phyloP scores from a whole-genome alignment of 1,140 invertebrate species.

The Pteromalus puparum region DNA sequence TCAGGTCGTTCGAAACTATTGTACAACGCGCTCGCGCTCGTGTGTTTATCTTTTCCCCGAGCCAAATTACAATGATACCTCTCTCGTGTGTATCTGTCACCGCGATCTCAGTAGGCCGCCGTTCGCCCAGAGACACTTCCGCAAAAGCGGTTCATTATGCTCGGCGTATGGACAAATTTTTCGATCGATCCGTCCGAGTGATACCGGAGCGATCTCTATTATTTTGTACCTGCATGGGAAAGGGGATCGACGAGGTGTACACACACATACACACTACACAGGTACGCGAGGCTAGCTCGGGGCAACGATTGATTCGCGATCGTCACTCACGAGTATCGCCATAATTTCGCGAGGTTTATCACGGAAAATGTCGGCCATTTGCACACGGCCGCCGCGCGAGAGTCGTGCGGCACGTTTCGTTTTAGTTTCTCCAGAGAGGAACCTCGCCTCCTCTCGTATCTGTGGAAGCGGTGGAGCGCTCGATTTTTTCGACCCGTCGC shows the following conservation, averaged over 20 bases:
- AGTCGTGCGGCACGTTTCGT: conserved; percentile 51
- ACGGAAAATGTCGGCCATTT: conserved; percentile 28
- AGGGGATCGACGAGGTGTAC: neutral
- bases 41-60: too few relatives aligned
- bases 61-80: too few relatives aligned
- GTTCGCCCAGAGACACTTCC: neutral
- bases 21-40: too few relatives aligned
- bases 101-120: neutral
- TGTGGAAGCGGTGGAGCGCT: neutral
- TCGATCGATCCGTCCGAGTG: conserved; percentile 27
- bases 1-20: neutral
- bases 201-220: conserved; percentile 42
- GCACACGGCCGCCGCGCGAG: neutral
- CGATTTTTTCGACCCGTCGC: neutral
- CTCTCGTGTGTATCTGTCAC: neutral
- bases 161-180: conserved; percentile 4
- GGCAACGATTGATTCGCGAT: conserved; percentile 43
- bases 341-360: conserved; percentile 48
- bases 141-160: conserved; percentile 23
- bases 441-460: neutral
- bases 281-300: neutral
- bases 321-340: conserved; percentile 48
- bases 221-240: conserved; percentile 16
- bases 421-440: conserved; percentile 10
- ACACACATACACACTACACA: neutral